Conservation (phyloP, 2,797 vertebrate genomes). For the Distichodus sexfasciatus region DNA sequence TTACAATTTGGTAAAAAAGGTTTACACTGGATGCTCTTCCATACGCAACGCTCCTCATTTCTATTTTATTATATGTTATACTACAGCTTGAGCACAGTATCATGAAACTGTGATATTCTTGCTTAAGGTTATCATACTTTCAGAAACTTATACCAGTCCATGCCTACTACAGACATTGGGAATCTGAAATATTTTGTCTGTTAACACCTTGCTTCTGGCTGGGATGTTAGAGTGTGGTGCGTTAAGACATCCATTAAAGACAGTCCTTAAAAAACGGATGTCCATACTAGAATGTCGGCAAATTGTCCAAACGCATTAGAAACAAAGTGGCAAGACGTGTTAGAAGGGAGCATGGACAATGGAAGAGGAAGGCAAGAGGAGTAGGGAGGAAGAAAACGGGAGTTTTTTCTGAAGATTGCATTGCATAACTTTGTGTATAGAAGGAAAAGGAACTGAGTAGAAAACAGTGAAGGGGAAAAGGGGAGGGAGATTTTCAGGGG, state of each 20-base stretch:
- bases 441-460: conserved; percentile 19
- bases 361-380: conserved; percentile 4
- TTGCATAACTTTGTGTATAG: conserved; percentile 42
- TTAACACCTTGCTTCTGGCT: too few species aligned
- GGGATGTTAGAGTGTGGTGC: too few species aligned
- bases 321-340: not conserved
- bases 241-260: not conserved
- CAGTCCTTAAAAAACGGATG: not conserved
- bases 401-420: conserved; percentile 16
- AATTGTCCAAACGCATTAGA: not conserved
- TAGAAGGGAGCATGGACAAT: not conserved
- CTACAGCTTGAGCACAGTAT: too few species aligned
- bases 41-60: too few species aligned
- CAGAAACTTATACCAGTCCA: too few species aligned
- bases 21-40: too few species aligned
- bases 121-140: too few species aligned
- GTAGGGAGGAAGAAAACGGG: conserved; percentile 11
- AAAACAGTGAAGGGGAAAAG: conserved; percentile 44
- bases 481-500: conserved; percentile 36
- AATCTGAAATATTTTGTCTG: too few species aligned
- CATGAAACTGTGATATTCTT: too few species aligned
- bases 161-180: too few species aligned
- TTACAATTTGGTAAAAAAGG: too few species aligned
- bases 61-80: too few species aligned
- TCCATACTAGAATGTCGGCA: not conserved